Conservation (phyloP, 2,113 vertebrate species). For the Nothobranchius kuhntae region DNA sequence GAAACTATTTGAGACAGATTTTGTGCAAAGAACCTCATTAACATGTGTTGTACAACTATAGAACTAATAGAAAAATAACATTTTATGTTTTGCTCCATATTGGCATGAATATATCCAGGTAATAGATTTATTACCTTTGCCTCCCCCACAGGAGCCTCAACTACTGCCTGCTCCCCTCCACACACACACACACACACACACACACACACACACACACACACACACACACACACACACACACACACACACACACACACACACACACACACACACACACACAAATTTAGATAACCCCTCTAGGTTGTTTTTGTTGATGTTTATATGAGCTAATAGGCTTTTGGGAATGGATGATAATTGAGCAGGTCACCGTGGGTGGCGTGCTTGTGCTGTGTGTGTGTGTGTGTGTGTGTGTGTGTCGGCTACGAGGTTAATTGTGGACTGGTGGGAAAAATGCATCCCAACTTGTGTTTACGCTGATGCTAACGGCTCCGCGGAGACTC, state of each 20-base stretch:
- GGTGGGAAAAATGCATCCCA: conserved; percentile 68
- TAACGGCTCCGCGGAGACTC: conserved; percentile 69
- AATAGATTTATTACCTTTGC: not conserved
- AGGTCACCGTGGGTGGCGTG: conserved; percentile 49
- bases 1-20: too few species aligned
- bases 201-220: conserved; percentile 21
- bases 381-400: conserved; percentile 25
- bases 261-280: conserved; percentile 14
- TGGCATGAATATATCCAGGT: too few species aligned
- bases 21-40: too few species aligned
- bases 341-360: conserved; percentile 60
- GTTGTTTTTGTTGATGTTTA: conserved; percentile 76
- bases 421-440: conserved; percentile 61
- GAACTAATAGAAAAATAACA: too few species aligned
- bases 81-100: too few species aligned
- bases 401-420: conserved; percentile 16
- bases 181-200: conserved; percentile 10
- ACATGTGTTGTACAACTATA: too few species aligned
- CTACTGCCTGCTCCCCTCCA: conserved; percentile 14
- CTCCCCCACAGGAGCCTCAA: not conserved
- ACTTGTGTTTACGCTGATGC: conserved; percentile 66
- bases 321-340: conserved; percentile 72
- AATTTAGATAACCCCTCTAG: conserved; percentile 54
- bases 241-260: conserved; percentile 9
- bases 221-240: conserved; percentile 12